Evolutionary conservation across 2,797 vertebrate genomes (phyloP).

Genomic region (Cacajao melanocephalus): DNA sequence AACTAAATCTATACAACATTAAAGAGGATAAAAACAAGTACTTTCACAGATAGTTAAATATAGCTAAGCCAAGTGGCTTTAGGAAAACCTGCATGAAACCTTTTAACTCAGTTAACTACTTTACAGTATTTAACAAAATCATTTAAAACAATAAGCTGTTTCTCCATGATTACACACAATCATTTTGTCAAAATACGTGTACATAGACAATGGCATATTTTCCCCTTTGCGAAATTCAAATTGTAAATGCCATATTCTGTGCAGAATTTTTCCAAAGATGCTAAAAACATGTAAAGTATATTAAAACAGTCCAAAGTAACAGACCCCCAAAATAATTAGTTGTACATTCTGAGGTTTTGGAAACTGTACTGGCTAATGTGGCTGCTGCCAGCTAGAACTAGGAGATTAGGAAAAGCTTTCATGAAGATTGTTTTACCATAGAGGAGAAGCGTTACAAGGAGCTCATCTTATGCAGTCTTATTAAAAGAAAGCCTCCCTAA

Average conservation of each 20-base stretch:
- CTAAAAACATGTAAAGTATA: neutral
- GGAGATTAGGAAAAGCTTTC: neutral
- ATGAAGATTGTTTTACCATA: neutral
- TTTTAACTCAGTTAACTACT: neutral
- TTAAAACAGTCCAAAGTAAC: neutral
- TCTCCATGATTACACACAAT: neutral
- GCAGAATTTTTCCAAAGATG: neutral
- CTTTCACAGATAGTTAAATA: constrained; percentile 5
- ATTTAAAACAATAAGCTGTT: neutral
- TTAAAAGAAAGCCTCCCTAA: neutral
- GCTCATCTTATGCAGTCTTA: neutral
- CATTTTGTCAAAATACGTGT: constrained; percentile 24
- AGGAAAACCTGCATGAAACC: neutral
- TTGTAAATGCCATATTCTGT: neutral
- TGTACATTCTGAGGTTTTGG: neutral
- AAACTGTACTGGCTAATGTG: neutral
- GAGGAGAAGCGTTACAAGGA: neutral
- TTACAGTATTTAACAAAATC: neutral
- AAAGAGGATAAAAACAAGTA: neutral
- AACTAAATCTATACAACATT: neutral
- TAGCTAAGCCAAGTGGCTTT: neutral
- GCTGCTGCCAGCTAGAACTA: neutral
- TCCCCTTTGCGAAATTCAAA: neutral
- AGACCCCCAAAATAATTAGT: neutral
- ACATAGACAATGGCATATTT: neutral